These are phyloP conservation scores for Steromphala cineraria DNA, from an alignment of 2,888 invertebrate species.

Conservation along the genomic window DNA sequence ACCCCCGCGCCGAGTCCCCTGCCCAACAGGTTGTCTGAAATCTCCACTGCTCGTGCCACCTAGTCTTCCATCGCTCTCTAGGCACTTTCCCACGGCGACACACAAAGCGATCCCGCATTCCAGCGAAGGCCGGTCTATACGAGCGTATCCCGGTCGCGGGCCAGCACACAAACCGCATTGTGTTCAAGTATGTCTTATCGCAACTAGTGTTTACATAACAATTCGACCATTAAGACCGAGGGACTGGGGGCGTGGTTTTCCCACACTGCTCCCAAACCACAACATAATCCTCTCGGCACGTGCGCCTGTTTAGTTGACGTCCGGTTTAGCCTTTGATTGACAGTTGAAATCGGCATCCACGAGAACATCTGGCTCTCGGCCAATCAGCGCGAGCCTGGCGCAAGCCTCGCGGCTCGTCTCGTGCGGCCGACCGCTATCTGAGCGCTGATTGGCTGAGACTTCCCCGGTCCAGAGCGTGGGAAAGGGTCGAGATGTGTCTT, in stretches of 20 bases:
- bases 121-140: slow-evolving; percentile 14
- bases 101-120: slow-evolving; percentile 28
- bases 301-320: slow-evolving; percentile 54
- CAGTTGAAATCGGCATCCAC: slow-evolving; percentile 39
- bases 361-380: slow-evolving; percentile 48
- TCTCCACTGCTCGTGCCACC: slow-evolving; percentile 24
- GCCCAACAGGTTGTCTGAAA: slow-evolving; percentile 12
- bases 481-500: slow-evolving; percentile 60
- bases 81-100: slow-evolving; percentile 27
- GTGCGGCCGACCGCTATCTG: not conserved
- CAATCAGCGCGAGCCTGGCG: slow-evolving; percentile 42
- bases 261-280: slow-evolving; percentile 60
- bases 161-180: slow-evolving; percentile 24
- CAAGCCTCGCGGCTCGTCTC: slow-evolving; percentile 36
- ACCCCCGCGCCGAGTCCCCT: not conserved
- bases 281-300: slow-evolving; percentile 59
- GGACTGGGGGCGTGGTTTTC: slow-evolving; percentile 64
- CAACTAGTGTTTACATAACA: slow-evolving; percentile 30
- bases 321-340: slow-evolving; percentile 56
- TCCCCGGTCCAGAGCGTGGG: slow-evolving; percentile 66
- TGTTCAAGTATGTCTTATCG: slow-evolving; percentile 30
- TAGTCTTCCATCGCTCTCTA: slow-evolving; percentile 13
- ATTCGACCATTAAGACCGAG: slow-evolving; percentile 31
- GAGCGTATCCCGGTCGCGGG: slow-evolving; percentile 26
- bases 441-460: slow-evolving; percentile 55